Base-by-base conservation (phyloP, 2,888 invertebrate species). In the Mellilla xanthometata region DNA sequence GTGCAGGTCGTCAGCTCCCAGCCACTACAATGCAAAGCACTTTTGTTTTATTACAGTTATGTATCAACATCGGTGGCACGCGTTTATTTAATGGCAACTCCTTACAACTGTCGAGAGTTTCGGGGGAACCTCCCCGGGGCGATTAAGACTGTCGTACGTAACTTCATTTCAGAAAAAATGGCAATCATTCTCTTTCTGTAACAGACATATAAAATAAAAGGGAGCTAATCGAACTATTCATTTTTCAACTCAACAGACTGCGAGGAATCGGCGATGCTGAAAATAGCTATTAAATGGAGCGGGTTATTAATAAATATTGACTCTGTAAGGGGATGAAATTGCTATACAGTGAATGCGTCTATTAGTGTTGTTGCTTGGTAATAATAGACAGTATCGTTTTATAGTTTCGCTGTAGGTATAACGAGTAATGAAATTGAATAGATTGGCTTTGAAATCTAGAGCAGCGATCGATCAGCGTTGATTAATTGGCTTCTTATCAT, bases 1-100 rank as follows among this genome's bases (percentile, higher is more conserved):
- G 83, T 85, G 68, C 72, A 61, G 63, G 66, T 65, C 65, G 60
- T 63, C 56, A 56, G 49, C 52, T 61, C 68, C 56, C 66, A 60
- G 58, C 64, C 60, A 67, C 71, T 71, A 76, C 74, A 75, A 79
- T 80, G 78, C 75, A 77, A 77, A 77, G 67, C 71, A 69, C 76
- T 76, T 79, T 79, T 83, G 79, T 80, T 81, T 81, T 80, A 82
- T 82, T 72, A 70, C 72, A 53, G 59, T 71, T 64, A 78, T 81
- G 76, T 78, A 74, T 82, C 78, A 81, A 78, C 78, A 74, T 79
- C 74, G 65, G 68, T 54, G 67, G 64, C 77, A 78, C 76, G 72
- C 76, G 70, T 79, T 76, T 75, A 63, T 76, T 72, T 79, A 81
- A 84, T 78, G 73, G 64, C 36, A 51, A 58, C 60, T 55, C 71